Conservation (phyloP, 2,797 vertebrate species). For the Sebastes trivittatus region DNA sequence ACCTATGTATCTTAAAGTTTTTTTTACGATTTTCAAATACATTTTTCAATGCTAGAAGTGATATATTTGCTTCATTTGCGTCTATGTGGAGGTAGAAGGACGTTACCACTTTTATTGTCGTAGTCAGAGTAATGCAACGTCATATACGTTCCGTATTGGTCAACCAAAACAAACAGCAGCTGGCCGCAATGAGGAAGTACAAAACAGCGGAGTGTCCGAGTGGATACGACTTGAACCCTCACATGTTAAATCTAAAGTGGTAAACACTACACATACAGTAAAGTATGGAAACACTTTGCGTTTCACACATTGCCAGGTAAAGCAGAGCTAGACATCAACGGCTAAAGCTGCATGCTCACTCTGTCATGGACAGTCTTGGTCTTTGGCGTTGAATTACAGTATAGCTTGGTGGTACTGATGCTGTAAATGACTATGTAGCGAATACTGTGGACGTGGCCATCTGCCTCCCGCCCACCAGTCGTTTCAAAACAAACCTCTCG, state of each 20-base stretch:
- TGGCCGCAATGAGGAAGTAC: not conserved
- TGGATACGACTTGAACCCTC: not conserved
- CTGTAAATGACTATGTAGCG: constrained; percentile 2
- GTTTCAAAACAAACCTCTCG: constrained; percentile 29
- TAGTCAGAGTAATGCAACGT: not conserved
- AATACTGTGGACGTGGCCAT: constrained; percentile 5
- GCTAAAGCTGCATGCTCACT: not conserved
- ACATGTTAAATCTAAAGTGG: not conserved
- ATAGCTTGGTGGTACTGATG: not conserved
- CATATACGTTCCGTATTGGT: not conserved
- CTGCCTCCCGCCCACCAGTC: constrained; percentile 16
- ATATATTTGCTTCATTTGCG: not conserved
- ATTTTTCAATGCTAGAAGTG: not conserved
- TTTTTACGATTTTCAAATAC: not conserved
- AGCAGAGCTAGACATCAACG: not conserved
- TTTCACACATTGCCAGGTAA: not conserved
- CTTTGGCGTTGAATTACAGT: constrained; percentile 10
- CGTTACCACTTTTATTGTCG: not conserved
- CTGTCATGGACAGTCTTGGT: not conserved
- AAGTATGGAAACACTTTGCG: not conserved
- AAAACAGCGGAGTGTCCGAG: not conserved
- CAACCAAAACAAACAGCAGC: not conserved
- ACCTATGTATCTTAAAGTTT: not conserved
- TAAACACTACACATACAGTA: not conserved
- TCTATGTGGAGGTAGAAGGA: not conserved